Evolutionary conservation across 2,113 vertebrate species (phyloP).

Genomic region (Eidolon helvum): DNA sequence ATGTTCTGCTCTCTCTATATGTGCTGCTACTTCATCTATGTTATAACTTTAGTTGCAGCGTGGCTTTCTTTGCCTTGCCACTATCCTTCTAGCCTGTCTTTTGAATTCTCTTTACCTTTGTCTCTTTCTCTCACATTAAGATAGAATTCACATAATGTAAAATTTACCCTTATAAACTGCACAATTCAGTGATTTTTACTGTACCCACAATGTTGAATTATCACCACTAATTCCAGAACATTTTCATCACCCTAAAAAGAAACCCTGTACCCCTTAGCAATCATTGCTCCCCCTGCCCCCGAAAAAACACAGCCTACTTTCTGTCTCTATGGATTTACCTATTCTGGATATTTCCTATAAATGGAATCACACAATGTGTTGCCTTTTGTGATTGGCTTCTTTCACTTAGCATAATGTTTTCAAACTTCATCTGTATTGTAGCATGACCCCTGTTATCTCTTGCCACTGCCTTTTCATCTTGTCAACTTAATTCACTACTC

Average conservation of each 20-base stretch:
- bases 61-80: background rate
- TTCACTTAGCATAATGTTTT: background rate
- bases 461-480: background rate
- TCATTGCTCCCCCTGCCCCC: background rate
- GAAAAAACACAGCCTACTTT: background rate
- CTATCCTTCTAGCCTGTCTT: background rate
- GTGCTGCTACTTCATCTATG: background rate
- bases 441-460: background rate
- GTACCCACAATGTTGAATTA: background rate
- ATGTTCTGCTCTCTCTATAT: background rate
- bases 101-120: background rate
- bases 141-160: background rate
- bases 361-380: background rate
- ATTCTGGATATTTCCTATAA: background rate
- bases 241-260: background rate
- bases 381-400: background rate
- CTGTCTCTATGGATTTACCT: background rate
- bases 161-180: background rate
- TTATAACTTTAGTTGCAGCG: background rate
- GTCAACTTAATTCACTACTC: background rate
- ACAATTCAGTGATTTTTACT: background rate
- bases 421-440: background rate
- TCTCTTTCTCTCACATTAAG: background rate
- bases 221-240: background rate
- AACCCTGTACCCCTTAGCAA: background rate